Conservation (phyloP, 1,140 invertebrate species). For the Brachionus angularis region DNA sequence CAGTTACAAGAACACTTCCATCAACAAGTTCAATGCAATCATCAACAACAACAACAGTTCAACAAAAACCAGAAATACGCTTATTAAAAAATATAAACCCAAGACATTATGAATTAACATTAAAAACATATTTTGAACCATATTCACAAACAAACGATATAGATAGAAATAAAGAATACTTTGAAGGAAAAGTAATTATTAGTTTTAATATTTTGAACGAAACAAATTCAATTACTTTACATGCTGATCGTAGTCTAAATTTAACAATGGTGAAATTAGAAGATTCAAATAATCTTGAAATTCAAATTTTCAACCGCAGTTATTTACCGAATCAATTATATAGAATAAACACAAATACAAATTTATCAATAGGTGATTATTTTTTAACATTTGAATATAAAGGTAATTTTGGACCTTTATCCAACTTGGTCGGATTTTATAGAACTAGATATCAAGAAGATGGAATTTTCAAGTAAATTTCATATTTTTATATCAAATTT, state of each 20-base stretch:
- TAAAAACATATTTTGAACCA: slow-evolving; percentile 36
- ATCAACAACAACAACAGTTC: slow-evolving; percentile 1
- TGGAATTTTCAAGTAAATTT: slow-evolving; percentile 26
- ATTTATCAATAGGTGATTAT: background rate
- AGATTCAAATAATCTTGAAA: background rate
- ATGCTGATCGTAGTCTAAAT: background rate
- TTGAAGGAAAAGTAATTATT: slow-evolving; percentile 6
- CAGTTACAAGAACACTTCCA: background rate
- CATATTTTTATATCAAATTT: background rate
- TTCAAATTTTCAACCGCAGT: background rate
- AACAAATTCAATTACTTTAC: slow-evolving; percentile 8
- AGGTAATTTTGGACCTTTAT: slow-evolving; percentile 7
- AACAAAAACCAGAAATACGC: background rate
- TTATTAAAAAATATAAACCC: slow-evolving; percentile 10
- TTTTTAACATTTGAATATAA: slow-evolving; percentile 9
- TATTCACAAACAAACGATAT: slow-evolving; percentile 7
- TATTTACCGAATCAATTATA: slow-evolving; percentile 25
- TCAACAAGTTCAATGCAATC: background rate
- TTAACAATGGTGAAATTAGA: background rate
- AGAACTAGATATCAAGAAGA: slow-evolving; percentile 22
- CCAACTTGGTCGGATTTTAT: slow-evolving; percentile 34
- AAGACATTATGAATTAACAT: slow-evolving; percentile 2
- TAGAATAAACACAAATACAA: background rate
- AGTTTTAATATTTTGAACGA: background rate
- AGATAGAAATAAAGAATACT: slow-evolving; percentile 1